Evolutionary conservation across 1,140 invertebrate genomes (phyloP), one percentile per base, ranked within the genome.

Genomic region (Paramacrobiotus metropolitanus): DNA sequence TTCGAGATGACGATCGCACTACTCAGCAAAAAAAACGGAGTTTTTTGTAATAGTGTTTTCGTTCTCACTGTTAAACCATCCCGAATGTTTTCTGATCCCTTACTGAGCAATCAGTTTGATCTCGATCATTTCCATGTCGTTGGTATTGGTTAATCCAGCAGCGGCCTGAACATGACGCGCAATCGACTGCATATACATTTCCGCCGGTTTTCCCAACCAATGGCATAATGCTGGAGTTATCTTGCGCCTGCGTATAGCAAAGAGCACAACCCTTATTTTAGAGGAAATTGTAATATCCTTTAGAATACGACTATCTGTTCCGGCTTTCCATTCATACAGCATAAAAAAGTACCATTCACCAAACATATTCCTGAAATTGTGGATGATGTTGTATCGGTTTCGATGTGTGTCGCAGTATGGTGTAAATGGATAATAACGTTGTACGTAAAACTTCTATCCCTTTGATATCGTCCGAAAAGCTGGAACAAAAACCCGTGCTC

Each of bases 151-250:
- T 4, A 55, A 28, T 55, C 48, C 48, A 9, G 48, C 48, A 15
- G 48, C 48, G 24, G 48, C 48, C 24, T 24, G 48, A 28, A 24
- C 48, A 9, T 55, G 48, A 9, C 24, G 48, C 15, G 48, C 15
- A 4, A 55, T 28, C 15, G 48, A 20, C 24, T 55, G 48, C 48
- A 55, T 55, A 28, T 55, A 55, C 48, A 55, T 55, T 55, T 55
- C 48, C 48, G 48, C 48, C 48, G 48, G 48, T 28, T 55, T 55
- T 55, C 48, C 48, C 48, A 55, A 24, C 48, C 48, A 55, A 24
- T 55, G 48, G 24, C 48, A 55, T 24, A 55, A 28, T 15, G 48
- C 48, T 20, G 48, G 48, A 9, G 48, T 55, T 9, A 55, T 24
- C 24, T 55, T 55, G 15, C 48, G 15, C 48, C 48, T 55, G 24